Conservation (phyloP, 2,888 invertebrate species). For the Aphidius colemani region DNA sequence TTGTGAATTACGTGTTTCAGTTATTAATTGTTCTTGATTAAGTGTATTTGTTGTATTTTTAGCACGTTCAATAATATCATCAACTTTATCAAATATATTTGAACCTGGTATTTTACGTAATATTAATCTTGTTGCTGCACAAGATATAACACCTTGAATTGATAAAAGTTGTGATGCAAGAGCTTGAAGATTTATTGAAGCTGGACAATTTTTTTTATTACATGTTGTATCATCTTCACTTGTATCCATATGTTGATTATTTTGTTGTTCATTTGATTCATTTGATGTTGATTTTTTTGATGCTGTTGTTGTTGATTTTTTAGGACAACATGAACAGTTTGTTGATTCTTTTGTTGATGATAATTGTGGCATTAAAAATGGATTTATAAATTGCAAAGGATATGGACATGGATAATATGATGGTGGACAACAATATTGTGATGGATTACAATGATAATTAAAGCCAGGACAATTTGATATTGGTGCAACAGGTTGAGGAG, state of each 20-base stretch:
- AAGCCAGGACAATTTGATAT: conserved; percentile 30
- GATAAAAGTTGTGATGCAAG: conserved; percentile 51
- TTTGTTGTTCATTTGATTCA: conserved; percentile 38
- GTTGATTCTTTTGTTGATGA: conserved; percentile 10
- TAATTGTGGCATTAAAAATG: conserved; percentile 24
- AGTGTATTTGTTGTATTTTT: conserved; percentile 40
- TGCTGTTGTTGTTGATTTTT: conserved; percentile 1
- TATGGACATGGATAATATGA: conserved; percentile 45
- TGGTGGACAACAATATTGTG: conserved; percentile 35
- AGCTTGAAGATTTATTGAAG: conserved; percentile 51
- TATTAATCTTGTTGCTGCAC: conserved; percentile 49
- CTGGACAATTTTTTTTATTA: conserved; percentile 48
- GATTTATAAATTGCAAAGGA: conserved; percentile 40
- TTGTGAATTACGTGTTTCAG: conserved; percentile 47
- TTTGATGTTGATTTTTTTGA: neutral
- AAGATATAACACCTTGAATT: conserved; percentile 50
- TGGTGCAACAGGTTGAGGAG: conserved; percentile 11
- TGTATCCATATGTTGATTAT: conserved; percentile 21
- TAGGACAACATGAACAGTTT: conserved; percentile 30
- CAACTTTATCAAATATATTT: conserved; percentile 45
- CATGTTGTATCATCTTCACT: conserved; percentile 44
- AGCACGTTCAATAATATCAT: conserved; percentile 50
- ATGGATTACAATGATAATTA: conserved; percentile 28
- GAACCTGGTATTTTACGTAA: conserved; percentile 50
- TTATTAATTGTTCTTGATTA: conserved; percentile 49